Percentiles rank a stretch among this genome's conserved stretches.
Conservation (phyloP, 2,113 vertebrate genomes). For the Corvus cornix region DNA sequence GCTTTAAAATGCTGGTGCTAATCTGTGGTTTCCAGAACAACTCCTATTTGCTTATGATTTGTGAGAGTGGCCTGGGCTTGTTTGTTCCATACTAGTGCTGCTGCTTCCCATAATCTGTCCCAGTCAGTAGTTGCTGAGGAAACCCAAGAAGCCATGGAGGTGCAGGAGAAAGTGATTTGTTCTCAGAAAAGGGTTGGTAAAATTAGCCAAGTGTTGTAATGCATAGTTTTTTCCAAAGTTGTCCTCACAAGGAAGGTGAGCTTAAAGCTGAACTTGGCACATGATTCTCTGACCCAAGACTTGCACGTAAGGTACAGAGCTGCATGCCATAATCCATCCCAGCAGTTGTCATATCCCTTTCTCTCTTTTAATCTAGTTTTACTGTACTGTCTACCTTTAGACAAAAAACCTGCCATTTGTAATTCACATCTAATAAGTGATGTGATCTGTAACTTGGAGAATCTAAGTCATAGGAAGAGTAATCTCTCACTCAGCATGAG, state of each 20-base stretch:
- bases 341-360: not conserved
- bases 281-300: not conserved
- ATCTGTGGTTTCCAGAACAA: not conserved
- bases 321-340: not conserved
- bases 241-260: not conserved
- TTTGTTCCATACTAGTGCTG: not conserved
- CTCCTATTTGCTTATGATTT: not conserved
- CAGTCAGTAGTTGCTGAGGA: not conserved
- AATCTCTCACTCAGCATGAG: not conserved
- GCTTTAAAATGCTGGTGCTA: not conserved
- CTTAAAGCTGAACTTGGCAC: not conserved
- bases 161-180: not conserved
- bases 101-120: not conserved
- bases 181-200: not conserved
- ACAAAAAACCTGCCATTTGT: not conserved
- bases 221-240: not conserved
- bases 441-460: not conserved
- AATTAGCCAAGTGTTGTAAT: not conserved
- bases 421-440: not conserved
- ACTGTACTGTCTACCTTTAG: not conserved
- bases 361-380: not conserved
- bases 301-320: not conserved
- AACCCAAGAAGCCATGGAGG: not conserved
- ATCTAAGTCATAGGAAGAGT: not conserved
- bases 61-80: not conserved